Conservation (phyloP, 2,797 vertebrate species). For the Tamandua tetradactyla region DNA sequence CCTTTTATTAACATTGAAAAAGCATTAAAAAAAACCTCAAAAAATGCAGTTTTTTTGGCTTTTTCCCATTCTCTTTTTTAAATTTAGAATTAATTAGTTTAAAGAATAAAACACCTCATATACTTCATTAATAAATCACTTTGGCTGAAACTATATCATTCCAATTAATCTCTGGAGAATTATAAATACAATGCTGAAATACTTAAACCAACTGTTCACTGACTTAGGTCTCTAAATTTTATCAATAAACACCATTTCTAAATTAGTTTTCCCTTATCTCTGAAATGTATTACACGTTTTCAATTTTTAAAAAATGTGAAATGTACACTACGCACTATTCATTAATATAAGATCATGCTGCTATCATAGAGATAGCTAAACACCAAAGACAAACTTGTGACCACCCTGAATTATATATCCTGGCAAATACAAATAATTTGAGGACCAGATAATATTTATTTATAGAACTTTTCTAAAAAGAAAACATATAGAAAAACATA, state of each 20-base stretch:
- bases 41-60: too few relatives aligned
- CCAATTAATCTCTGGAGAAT: neutral
- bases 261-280: neutral
- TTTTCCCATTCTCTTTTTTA: neutral
- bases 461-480: conserved; percentile 15
- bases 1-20: neutral
- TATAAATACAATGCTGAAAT: neutral
- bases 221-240: neutral
- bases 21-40: too few relatives aligned
- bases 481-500: neutral
- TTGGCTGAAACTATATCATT: neutral
- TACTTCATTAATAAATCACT: neutral
- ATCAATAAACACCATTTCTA: neutral
- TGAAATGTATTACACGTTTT: neutral
- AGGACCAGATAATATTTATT: neutral
- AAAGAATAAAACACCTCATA: neutral
- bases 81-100: conserved; percentile 17
- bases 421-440: conserved; percentile 4
- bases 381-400: neutral
- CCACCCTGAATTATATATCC: neutral
- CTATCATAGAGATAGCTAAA: neutral
- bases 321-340: neutral
- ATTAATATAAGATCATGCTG: neutral
- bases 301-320: neutral
- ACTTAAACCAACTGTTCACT: neutral